Base-by-base conservation (phyloP, 1,140 invertebrate genomes). In the Drosophila kanapiae region DNA sequence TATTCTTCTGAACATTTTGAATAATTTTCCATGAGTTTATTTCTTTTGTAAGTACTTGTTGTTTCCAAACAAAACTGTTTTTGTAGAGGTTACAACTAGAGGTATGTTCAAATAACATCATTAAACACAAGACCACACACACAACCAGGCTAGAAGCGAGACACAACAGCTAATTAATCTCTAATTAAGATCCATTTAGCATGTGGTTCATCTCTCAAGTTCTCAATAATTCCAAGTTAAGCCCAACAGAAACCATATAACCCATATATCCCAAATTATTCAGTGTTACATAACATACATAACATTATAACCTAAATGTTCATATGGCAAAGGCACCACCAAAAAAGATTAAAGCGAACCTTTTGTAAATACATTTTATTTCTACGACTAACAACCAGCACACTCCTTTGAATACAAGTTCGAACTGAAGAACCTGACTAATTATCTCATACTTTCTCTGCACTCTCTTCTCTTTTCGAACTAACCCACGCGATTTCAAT, bases 241-340 rank as follows among this genome's bases (percentile, higher is more conserved):
- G 64, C 45, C 51, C 60, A 40, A 58, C n/a, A 43, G 45, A 43
- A 45, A 70, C 56, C 51, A 56, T 47, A 51, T 74, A 54, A 47
- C 58, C 58, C 56, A 43, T 57, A 56, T 56, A 56, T 16, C 40
- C 58, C 57, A 38, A 61, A 72, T 35, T 80, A 78, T 49, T 90
- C 83, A 78, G 56, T 91, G 85, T 90, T 88, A 76, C 77, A 84
- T 78, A 76, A 23, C 38, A 76, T 78, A 82, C 38, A 76, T 78
- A 82, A 81, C 61, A 74, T 63, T 49, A 75, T 60, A 65, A 78
- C 58, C 45, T 86, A 79, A 90, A 75, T 90, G 85, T 90, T 90
- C 85, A 86, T 85, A 82, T 82, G 67, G 81, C 54, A 65, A 60
- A 71, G 75, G 75, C 83, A 72, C 70, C 56, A 81, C 56, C 61